Evolutionary conservation across 2,888 invertebrate genomes (phyloP).

Genomic region (Ptilodon capucinus): DNA sequence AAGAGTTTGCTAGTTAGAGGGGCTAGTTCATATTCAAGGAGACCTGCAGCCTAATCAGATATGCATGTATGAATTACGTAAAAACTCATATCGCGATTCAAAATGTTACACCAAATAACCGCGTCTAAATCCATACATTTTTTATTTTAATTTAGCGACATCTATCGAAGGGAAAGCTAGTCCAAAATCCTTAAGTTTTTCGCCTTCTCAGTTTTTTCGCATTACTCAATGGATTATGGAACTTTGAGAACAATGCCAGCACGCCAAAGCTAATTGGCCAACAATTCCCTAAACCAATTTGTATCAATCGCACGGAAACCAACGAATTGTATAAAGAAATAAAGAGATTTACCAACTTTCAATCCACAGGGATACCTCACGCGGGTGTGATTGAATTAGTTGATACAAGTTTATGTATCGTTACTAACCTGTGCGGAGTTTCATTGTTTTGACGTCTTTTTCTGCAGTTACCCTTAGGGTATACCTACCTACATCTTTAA

Average conservation of each 20-base stretch:
- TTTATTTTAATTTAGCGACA: no score
- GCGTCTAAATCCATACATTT: no score
- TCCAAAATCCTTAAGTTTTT: no score
- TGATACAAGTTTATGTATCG: conserved; percentile 30
- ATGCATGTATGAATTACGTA: no score
- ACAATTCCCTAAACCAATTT: conserved; percentile 45
- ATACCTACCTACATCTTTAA: neutral
- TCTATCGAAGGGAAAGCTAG: no score
- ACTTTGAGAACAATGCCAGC: neutral
- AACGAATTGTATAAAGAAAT: conserved; percentile 36
- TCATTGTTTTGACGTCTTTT: conserved; percentile 24
- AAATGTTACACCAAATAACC: no score
- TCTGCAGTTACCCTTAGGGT: neutral
- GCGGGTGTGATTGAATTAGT: conserved; percentile 55
- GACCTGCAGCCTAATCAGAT: no score
- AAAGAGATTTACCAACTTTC: conserved; percentile 46
- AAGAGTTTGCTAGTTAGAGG: no score
- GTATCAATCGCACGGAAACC: conserved; percentile 45
- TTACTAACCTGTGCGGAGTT: conserved; percentile 21
- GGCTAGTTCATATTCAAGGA: no score
- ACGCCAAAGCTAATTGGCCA: conserved; percentile 24
- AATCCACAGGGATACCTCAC: conserved; percentile 44
- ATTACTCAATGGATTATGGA: no score
- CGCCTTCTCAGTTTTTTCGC: no score
- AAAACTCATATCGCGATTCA: no score